Percentiles rank a stretch among this genome's conserved stretches.
These are phyloP conservation scores for Embidobia sp. DNA, from an alignment of 2,888 invertebrate genomes.

Conservation along the genomic window DNA sequence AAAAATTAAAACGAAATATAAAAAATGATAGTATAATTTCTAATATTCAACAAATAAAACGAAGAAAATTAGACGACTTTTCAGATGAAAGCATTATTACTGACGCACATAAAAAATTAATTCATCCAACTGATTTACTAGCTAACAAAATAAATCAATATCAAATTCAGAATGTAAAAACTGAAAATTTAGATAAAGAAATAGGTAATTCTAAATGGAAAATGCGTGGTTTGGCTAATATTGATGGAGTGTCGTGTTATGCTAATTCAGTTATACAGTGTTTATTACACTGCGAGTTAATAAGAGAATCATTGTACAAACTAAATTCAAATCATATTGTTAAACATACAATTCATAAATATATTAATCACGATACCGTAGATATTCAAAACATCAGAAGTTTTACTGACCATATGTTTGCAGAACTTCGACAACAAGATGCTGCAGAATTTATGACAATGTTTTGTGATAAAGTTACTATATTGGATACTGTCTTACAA, in stretches of 20 bases:
- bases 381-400: background rate
- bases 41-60: too few species aligned
- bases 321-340: constrained; percentile 6
- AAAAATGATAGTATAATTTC: too few species aligned
- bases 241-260: constrained; percentile 31
- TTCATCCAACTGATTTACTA: too few species aligned
- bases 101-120: too few species aligned
- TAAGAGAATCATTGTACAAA: constrained; percentile 1
- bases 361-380: background rate
- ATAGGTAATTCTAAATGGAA: background rate
- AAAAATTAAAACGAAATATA: too few species aligned
- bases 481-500: background rate
- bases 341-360: background rate
- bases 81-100: too few species aligned
- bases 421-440: background rate
- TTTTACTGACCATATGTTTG: background rate
- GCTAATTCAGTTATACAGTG: constrained; percentile 30
- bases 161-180: too few species aligned
- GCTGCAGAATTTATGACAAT: background rate
- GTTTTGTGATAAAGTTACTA: background rate
- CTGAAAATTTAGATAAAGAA: too few species aligned
- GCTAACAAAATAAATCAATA: too few species aligned
- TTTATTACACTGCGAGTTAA: constrained; percentile 1
- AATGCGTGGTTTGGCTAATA: constrained; percentile 15
- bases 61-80: too few species aligned